Evolutionary conservation across 2,113 vertebrate genomes (phyloP), one percentile per base, ranked within the genome.

Genomic region (Catharus minimus): DNA sequence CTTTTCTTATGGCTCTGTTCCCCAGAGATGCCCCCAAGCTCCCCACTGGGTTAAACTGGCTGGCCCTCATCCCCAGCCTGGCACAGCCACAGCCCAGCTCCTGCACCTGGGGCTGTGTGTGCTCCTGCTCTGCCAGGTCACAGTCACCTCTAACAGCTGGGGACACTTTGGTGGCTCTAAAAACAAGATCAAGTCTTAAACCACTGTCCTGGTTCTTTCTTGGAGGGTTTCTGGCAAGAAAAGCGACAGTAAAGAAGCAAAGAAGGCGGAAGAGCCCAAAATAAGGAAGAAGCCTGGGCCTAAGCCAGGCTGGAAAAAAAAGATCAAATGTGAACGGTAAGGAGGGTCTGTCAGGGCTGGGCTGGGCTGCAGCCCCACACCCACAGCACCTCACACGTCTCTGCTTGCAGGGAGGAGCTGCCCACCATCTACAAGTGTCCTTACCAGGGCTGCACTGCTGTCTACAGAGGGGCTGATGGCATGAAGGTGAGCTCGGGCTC

Each of bases 381-480:
- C 52, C 39, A 52, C 52, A n/a, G 1, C 64, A 7, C 33, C 33
- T 75, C 55, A 82, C 69, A 75, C 86, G 19, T 10, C 41, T 88
- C 44, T 96, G 75, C 55, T 32, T 94, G 92, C 93, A 99, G 99
- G 95, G 99, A 99, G 97, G 99, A 99, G 96, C 98, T 99, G 64
- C 99, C 99, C 33, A 98, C 98, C 95, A 99, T 99, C 96, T 99
- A 99, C 96, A 99, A 99, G 97, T 99, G 99, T 98, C 99, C 98
- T 27, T 98, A 99, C 94, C 98, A 99, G 96, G 99, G 99, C 83
- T 99, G 99, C 65, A 99, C 98, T 0, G 99, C 99, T 0, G 99
- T 99, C 52, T 99, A 99, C 89, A 96, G 98, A 67, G 99, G 99
- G 11, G 98, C 99, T 0, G 99, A 99, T 1, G 99, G 99, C 67